These are phyloP conservation scores for Lasius fuliginosus DNA, from an alignment of 2,888 invertebrate species.

Conservation along the genomic window DNA sequence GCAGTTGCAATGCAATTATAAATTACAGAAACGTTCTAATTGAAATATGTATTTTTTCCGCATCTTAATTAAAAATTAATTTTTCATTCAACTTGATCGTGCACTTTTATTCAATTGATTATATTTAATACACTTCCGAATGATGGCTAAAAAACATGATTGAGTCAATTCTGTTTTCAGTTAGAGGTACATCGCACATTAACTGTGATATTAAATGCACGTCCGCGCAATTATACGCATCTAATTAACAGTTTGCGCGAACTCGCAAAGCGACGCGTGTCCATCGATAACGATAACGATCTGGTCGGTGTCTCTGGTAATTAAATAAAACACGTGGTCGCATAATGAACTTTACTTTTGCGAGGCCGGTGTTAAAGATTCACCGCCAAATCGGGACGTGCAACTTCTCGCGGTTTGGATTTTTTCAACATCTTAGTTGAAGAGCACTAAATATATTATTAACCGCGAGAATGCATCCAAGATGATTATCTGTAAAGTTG, in stretches of 20 bases:
- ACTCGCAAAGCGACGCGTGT: not conserved
- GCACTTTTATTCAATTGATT: too few species aligned
- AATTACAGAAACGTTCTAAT: too few species aligned
- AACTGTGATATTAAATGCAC: not conserved
- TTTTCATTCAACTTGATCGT: too few species aligned
- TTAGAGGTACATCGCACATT: not conserved
- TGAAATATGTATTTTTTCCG: too few species aligned
- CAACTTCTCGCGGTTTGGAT: not conserved
- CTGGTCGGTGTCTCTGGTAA: not conserved
- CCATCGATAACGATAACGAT: not conserved
- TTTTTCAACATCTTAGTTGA: not conserved
- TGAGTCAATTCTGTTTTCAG: not conserved
- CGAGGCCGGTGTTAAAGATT: not conserved
- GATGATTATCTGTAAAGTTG: not conserved
- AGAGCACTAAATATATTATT: not conserved
- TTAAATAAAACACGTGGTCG: not conserved
- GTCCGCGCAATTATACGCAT: not conserved
- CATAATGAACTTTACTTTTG: not conserved
- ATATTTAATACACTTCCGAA: too few species aligned
- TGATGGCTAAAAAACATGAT: too few species aligned
- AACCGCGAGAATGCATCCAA: not conserved
- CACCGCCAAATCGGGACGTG: not conserved
- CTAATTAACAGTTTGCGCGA: not conserved
- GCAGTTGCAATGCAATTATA: too few species aligned
- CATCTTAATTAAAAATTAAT: too few species aligned